Evolutionary conservation across 2,888 invertebrate genomes (phyloP), one percentile per base, ranked within the genome.

Genomic region (Heliothis peltigera): DNA sequence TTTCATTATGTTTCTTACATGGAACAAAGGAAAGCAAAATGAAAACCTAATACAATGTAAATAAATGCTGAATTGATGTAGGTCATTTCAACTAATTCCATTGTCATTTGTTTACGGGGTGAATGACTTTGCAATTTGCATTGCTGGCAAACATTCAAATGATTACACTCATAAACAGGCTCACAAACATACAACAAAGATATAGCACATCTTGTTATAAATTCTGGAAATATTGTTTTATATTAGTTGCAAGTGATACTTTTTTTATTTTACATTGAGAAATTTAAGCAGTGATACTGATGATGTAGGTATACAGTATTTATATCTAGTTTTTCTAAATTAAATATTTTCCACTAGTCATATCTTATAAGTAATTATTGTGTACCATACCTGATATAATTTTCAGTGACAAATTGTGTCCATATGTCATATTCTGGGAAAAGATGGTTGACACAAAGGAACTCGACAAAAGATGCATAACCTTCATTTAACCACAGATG

Each of bases 401-500:
- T 98, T 84, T 98, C 97, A 18, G 98, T 98, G 0, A 99, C 98
- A 94, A 99, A 99, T 90, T 99, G 98, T 2, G 98, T 98, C 99
- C 99, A 99, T 86, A 99, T 98, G 87, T 99, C 98, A 93, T 98
- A 99, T 86, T 99, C 98, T 0, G 99, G 99, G 89, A 98, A 99
- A 59, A 98, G 94, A 88, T 98, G 97, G 86, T 98, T 97, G 0
- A 99, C 98, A 93, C 99, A 99, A 5, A 99, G 95, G 86, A 98
- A 99, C 90, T 99, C 99, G 48, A 99, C 98, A 95, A 99, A 99
- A 0, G 98, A 98, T 0, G 99, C 99, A 92, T 98, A 98, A 2
- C 98, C 99, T 90, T 99, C 99, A 91, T 99, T 99, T 39, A 99
- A 93, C 99, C 99, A 99, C 35, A 98, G 93, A 92, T 99, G 98